Evolutionary conservation across 2,797 vertebrate species (phyloP), one percentile per base, ranked within the genome.

Genomic region (Lutjanus campechanus): DNA sequence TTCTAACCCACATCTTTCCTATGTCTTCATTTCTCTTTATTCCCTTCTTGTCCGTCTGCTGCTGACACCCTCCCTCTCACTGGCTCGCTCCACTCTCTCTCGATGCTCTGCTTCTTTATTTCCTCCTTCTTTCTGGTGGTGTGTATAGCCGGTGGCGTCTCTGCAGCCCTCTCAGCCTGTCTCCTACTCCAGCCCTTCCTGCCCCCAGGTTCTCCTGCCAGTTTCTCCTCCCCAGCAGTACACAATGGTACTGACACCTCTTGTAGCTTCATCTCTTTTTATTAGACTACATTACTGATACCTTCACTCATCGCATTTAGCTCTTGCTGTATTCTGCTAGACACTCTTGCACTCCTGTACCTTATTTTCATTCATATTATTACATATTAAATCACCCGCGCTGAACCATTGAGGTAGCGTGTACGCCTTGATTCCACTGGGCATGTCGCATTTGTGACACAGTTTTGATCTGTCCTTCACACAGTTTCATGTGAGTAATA

Each of bases 181-280:
- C 95, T 96, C 97, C 93, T 99, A 97, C 94, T 97, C 98, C 95
- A 97, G 97, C 94, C 94, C 95, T 65, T 97, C 98, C 97, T 99
- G 98, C 91, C 97, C 98, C 96, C 98, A 99, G 95, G 98, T 99
- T 95, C 97, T 99, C 96, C 97, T 99, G 96, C 98, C 98, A 94
- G 97, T 99, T 93, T 98, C 98, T 97, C 97, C 97, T 94, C 96
- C 97, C 96, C 98, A 99, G 97, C 98, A 99, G 96, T 99, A 98
- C 97, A 98, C 96, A 96, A 96, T 99, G 98, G 98, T 99, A 99
- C 95, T 96, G 86, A 75, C 86, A 61, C 67, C 84, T 93, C 84
- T 90, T 89, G 41, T 76, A 73, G 84, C 71, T 71, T 86, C 83
- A 79, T 87, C 67, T 81, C 4, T 71, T 67, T 65, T 22, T 80